Evolutionary conservation across 2,113 vertebrate genomes (phyloP).

Genomic region (Hypocryptadius cinnamomeus): DNA sequence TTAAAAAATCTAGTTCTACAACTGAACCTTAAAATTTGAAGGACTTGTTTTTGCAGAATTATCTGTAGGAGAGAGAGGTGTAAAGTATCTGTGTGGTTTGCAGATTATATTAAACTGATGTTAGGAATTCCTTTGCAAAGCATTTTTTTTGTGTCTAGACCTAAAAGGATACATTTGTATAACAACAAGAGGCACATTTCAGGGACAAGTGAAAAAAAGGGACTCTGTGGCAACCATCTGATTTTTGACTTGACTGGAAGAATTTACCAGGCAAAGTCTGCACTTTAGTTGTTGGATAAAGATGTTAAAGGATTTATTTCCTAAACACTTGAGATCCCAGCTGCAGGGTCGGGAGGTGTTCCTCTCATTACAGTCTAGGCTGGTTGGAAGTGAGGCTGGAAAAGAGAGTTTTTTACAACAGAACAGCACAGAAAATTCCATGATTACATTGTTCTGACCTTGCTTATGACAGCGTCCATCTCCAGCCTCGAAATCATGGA

Average conservation of each 20-base stretch:
- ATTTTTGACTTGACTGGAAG: not conserved
- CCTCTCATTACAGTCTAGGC: not conserved
- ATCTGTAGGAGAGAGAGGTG: not conserved
- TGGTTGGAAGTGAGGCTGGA: not conserved
- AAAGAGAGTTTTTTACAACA: not conserved
- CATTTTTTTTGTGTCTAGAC: not conserved
- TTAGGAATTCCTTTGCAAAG: not conserved
- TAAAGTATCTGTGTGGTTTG: not conserved
- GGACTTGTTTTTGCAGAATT: not conserved
- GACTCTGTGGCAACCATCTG: not conserved
- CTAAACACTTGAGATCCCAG: not conserved
- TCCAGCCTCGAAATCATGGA: not conserved
- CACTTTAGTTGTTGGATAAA: not conserved
- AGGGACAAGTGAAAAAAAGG: not conserved
- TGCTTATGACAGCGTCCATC: not conserved
- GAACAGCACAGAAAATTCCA: not conserved
- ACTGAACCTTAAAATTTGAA: not conserved
- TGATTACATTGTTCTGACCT: not conserved
- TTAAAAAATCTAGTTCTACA: not conserved
- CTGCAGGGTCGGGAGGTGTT: not conserved
- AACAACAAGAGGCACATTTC: not conserved
- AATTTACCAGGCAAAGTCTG: not conserved
- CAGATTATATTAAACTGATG: not conserved
- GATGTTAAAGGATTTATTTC: not conserved
- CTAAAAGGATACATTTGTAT: not conserved